Percentiles rank a stretch among this genome's conserved stretches.
Conservation (phyloP, 2,113 vertebrate species). For the Anolis sagrei region DNA sequence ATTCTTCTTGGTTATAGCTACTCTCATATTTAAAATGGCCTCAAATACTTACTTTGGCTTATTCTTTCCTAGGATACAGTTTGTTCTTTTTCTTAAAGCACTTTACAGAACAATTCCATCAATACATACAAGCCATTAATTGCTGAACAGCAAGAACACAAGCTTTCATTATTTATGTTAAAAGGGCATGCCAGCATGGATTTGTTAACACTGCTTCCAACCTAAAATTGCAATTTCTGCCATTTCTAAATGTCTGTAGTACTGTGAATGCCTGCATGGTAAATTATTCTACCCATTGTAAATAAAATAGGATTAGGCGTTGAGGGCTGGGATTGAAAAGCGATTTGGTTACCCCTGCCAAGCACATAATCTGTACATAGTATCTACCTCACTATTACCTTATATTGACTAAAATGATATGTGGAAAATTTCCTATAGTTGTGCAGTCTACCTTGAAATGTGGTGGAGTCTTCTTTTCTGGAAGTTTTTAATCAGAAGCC, state of each 20-base stretch:
- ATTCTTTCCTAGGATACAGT: conserved; percentile 16
- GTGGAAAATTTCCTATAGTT: neutral
- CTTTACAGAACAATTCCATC: neutral
- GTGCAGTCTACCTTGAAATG: too few species aligned
- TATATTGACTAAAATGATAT: neutral
- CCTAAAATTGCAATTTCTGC: neutral
- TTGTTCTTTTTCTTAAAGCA: neutral
- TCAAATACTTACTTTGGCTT: too few species aligned
- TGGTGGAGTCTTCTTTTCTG: too few species aligned
- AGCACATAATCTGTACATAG: neutral
- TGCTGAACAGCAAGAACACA: neutral
- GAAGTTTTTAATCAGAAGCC: too few species aligned
- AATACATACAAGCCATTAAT: neutral
- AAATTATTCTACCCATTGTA: neutral
- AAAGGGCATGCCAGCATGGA: neutral
- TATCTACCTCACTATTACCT: too few species aligned
- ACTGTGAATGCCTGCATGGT: neutral
- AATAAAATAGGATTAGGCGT: neutral
- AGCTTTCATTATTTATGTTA: neutral
- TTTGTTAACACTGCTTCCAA: neutral
- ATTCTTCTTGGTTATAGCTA: too few species aligned
- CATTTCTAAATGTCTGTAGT: neutral
- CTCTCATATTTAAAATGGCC: too few species aligned
- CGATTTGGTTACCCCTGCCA: neutral
- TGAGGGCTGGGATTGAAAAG: neutral